Evolutionary conservation across 2,797 vertebrate genomes (phyloP).

Genomic region (Forpus xanthops): DNA sequence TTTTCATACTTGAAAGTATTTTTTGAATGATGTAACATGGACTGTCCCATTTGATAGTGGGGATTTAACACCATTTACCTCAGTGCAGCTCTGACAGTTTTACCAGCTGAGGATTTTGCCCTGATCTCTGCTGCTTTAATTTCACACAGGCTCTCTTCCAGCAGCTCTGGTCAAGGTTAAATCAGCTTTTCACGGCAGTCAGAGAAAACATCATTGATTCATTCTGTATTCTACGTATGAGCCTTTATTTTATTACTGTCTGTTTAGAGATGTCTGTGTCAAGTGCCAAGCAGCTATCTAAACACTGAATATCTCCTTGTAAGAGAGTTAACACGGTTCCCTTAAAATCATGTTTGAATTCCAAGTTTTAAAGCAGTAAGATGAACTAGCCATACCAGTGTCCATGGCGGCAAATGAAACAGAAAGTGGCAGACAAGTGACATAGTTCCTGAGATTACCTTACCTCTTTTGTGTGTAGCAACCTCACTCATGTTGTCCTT

Average conservation of each 20-base stretch:
- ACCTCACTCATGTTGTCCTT: background rate
- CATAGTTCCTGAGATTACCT: background rate
- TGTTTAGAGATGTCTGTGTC: background rate
- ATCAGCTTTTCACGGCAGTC: slow-evolving; percentile 41
- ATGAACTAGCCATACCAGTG: background rate
- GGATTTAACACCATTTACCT: slow-evolving; percentile 6
- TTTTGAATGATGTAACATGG: background rate
- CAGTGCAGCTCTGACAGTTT: background rate
- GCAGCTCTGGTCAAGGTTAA: slow-evolving; percentile 41
- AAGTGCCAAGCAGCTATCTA: slow-evolving; percentile 31
- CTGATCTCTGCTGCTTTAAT: slow-evolving; percentile 42
- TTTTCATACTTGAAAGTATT: background rate
- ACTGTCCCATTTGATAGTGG: background rate
- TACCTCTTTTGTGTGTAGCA: background rate
- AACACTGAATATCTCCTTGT: slow-evolving; percentile 5
- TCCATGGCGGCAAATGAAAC: background rate
- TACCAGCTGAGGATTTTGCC: slow-evolving; percentile 44
- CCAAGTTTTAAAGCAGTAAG: background rate
- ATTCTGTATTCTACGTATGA: background rate
- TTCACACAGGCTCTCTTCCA: slow-evolving; percentile 40
- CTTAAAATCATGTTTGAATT: slow-evolving; percentile 9
- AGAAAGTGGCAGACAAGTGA: background rate
- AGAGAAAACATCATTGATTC: background rate
- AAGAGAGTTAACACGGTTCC: background rate
- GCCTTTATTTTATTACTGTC: background rate